These are phyloP conservation scores for Psittacula derbiana DNA, from an alignment of 2,797 vertebrate genomes.

Conservation along the genomic window DNA sequence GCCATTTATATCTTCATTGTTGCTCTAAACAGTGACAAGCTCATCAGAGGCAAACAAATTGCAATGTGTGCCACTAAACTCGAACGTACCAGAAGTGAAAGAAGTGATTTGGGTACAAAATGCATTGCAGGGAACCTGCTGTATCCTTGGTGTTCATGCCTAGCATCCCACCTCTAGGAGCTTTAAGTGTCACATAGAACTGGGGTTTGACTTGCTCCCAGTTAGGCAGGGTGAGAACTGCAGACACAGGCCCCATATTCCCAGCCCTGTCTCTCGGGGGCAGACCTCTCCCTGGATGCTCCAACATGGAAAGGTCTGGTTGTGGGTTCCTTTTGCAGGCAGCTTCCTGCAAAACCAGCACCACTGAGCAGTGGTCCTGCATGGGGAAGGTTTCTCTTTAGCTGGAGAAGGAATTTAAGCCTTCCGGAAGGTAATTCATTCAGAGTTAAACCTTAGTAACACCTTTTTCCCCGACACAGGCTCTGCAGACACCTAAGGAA, in stretches of 20 bases:
- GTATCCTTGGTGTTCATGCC: not conserved
- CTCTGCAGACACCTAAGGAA: not conserved
- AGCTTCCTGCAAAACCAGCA: not conserved
- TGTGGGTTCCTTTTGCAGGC: not conserved
- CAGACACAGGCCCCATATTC: fast-evolving
- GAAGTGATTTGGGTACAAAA: not conserved
- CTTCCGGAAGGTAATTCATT: not conserved
- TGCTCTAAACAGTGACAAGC: not conserved
- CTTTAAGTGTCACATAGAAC: not conserved
- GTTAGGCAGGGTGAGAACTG: not conserved
- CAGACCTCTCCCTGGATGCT: not conserved
- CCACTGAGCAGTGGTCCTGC: not conserved
- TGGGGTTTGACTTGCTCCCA: fast-evolving
- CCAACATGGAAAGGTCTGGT: fast-evolving
- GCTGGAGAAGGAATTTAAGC: not conserved
- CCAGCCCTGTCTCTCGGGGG: not conserved
- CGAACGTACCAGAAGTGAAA: not conserved
- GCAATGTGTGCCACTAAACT: not conserved
- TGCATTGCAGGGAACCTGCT: not conserved
- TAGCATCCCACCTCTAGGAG: not conserved
- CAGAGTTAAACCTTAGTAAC: not conserved
- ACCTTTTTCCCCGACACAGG: not conserved
- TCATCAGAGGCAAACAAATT: not conserved
- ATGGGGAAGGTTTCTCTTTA: not conserved
- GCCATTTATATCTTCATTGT: not conserved